Percentiles rank a stretch among this genome's conserved stretches.
These are phyloP conservation scores for Sphaerodactylus townsendi DNA, from an alignment of 2,113 vertebrate species.

Conservation along the genomic window DNA sequence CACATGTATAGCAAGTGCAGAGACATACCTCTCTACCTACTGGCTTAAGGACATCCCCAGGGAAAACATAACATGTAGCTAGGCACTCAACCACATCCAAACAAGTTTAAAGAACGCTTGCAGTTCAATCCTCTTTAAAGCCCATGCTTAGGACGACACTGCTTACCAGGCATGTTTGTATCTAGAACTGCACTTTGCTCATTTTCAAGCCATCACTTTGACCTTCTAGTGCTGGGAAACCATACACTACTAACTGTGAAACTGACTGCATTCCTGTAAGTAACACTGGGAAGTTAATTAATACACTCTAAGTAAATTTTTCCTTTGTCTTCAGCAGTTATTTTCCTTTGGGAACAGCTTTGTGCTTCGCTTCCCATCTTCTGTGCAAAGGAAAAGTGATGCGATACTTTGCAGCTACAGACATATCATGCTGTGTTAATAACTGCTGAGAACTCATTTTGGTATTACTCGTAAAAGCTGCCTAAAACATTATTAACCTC, in stretches of 20 bases:
- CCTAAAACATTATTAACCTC: not conserved
- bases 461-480: slow-evolving; percentile 6
- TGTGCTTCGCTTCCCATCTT: slow-evolving; percentile 17
- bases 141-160: no score
- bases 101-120: no score
- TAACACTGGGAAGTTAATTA: not conserved
- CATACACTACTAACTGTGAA: not conserved
- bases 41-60: no score
- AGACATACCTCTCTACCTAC: no score
- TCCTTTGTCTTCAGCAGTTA: slow-evolving; percentile 13
- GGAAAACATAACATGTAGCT: no score
- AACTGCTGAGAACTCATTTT: slow-evolving; percentile 2
- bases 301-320: not conserved
- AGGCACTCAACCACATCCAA: no score
- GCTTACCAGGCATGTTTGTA: not conserved
- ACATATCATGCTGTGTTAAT: slow-evolving; percentile 15
- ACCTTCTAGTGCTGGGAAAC: not conserved
- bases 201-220: not conserved
- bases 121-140: no score
- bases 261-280: not conserved
- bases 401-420: slow-evolving; percentile 14
- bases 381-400: slow-evolving; percentile 33
- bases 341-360: slow-evolving; percentile 25
- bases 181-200: not conserved
- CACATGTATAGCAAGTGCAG: no score